These are phyloP conservation scores for Morelia viridis DNA, from an alignment of 2,797 vertebrate genomes.

Conservation along the genomic window DNA sequence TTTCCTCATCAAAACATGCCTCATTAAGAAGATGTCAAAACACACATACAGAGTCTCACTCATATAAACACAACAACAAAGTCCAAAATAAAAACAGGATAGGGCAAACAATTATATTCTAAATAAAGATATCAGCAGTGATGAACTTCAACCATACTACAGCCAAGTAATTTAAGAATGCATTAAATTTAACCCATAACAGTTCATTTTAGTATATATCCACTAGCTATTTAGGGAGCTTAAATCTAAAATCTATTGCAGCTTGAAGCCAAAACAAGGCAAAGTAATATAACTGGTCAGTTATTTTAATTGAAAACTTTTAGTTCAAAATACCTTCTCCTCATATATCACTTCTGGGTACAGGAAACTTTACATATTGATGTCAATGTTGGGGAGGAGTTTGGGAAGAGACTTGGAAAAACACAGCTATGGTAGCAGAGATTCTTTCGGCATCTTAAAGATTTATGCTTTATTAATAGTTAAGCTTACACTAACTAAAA, in stretches of 20 bases:
- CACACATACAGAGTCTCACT: too few species aligned
- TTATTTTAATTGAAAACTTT: constrained; percentile 21
- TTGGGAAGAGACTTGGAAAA: background rate
- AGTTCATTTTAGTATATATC: constrained; percentile 24
- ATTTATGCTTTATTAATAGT: background rate
- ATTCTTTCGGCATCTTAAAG: background rate
- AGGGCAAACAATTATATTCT: background rate
- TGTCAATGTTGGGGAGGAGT: background rate
- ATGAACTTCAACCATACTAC: background rate
- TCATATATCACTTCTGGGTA: background rate
- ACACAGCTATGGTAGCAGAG: background rate
- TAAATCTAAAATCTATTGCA: constrained; percentile 26
- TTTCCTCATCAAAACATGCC: background rate
- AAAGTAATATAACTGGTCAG: constrained; percentile 16
- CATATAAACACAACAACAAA: too few species aligned
- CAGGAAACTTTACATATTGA: background rate
- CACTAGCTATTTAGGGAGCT: constrained; percentile 13
- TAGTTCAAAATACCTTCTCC: background rate
- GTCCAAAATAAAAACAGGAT: background rate
- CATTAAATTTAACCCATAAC: constrained; percentile 29
- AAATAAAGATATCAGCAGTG: constrained; percentile 27
- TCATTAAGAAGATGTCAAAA: background rate
- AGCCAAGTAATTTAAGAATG: constrained; percentile 20
- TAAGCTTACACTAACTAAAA: background rate
- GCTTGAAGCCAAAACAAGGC: background rate